Evolutionary conservation across 2,888 invertebrate genomes (phyloP), one percentile per base, ranked within the genome.

Genomic region (Orgyia antiqua): DNA sequence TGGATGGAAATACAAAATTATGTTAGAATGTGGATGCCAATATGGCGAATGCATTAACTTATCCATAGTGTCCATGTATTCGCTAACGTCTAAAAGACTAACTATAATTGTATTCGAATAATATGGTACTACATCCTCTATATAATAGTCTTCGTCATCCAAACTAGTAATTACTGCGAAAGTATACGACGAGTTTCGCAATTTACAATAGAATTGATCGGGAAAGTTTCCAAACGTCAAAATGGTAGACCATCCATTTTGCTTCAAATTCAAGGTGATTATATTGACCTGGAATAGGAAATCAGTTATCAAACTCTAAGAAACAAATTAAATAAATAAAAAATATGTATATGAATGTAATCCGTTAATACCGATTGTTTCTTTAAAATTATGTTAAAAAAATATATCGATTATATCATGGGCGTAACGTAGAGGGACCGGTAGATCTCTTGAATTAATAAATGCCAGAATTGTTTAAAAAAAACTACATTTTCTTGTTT

Each of bases 1-100:
- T 10, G 42, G 42, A n/a, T 68, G 67, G 27, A 66, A 70, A 35
- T 72, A 67, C 4, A 82, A 24, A 24, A 82, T 49, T 3, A 78
- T 40, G 19, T 76, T 65, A 3, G 77, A 47, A 3, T 55, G 59
- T 3, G 80, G 68, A 45, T 82, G 70, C 76, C 77, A 82, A 39
- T 71, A 72, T 0, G 71, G 61, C 1, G 58, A 43, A 4, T 33
- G 42, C 19, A 59, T 37, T 2, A 62, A 37, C 52, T 69, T 69
- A 2, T 39, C 39, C 6, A 82, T 33, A n/a, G 58, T 58, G n/a
- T 56, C 38, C 55, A 76, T 71, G 40, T 71, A 72, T 10, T 74
- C 54, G 3, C 34, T 40, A 27, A 71, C 59, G 37, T 66, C 51
- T 5, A 31, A 27, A 18, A 69, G 70, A 19, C 47, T 54, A 0